Base-by-base conservation (phyloP, 2,797 vertebrate genomes). In the Fringilla coelebs region DNA sequence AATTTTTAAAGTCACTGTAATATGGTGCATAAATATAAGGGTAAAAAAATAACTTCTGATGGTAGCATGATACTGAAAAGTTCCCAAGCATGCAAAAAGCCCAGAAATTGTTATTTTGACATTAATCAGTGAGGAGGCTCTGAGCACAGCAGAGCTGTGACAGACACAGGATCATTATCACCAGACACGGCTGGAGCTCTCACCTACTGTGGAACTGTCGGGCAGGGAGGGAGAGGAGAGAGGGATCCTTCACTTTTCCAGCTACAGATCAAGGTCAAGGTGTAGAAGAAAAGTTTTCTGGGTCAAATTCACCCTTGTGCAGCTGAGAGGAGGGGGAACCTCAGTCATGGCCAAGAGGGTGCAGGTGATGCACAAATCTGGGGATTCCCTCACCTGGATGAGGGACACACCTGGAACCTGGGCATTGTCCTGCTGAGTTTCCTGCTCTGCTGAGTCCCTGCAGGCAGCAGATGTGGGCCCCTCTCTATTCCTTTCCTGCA, bases 31-130 rank as follows among this genome's bases (percentile, higher is more conserved):
- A 95, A 88, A 90, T 57, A 41, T 13, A 87, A 90, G 43, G 52
- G 16, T 74, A 66, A 81, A 91, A 88, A 66, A 28, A 60, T 14
- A 73, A 70, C 45, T 67, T 73, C 71, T 57, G 74, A 18, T 73
- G 51, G 52, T 70, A 67, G 60, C 2, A 1, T 34, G 46, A 41
- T 71, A 71, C 67, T 82, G 84, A 55, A 51, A 91, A 73, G 80
- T 90, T 91, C 55, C 81, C 83, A 75, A 81, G 67, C 74, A 55
- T 79, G 70, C 48, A 63, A 48, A 94, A 86, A 73, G 70, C 62
- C 20, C 41, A 48, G 73, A 45, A 72, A 73, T 63, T 31, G 46
- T 81, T 94, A 46, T 84, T 94, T 81, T 86, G 83, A 68, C 86
- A 71, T 78, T 65, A 83, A 89, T 85, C 86, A 86, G 49, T 5